Evolutionary conservation across 2,113 vertebrate genomes (phyloP), one percentile per base, ranked within the genome.

Genomic region (Petaurus breviceps): DNA sequence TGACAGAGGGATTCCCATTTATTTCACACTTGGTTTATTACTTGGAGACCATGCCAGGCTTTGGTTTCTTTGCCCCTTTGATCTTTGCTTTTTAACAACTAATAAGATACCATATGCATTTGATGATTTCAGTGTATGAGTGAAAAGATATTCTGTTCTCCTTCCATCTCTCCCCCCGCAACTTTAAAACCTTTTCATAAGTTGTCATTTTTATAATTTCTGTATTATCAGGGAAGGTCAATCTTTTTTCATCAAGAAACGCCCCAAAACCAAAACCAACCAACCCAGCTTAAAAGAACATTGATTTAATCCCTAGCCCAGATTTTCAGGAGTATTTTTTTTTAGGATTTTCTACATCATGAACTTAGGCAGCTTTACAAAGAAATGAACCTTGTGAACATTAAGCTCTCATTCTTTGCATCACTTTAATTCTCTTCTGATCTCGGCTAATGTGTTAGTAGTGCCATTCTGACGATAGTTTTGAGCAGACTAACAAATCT

Each of bases 251-350:
- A 96, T 84, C 91, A 97, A 94, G 96, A 98, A 98, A 98, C 1
- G 2, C 57, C 57, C 28, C 57, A 28, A 14, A 8, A 49, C 47
- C 10, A 99, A 99, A 99, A 99, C 99, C 99, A 99, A 98, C 9
- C 9, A 51, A 98, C 98, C 98, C 98, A 98, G 98, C 99, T 99
- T 99, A 99, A 97, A 99, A 99, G 98, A 99, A 97, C 98, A 99
- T 99, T 99, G 99, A 98, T 99, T 99, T 99, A 99, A 99, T 99
- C 99, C 99, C 99, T 99, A 98, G 98, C 98, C 99, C 98, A 99
- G 99, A 99, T 99, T 98, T 84, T 84, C n/a, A 43, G 68, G n/a
- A 43, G 61, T 61, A 31, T 84, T 43, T 84, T 84, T 43, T 84
- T 84, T 43, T 11, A 84, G n/a, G 68, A 84, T 84, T 84, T 84